Percentiles rank a stretch among this genome's conserved stretches.
These are phyloP conservation scores for Eristalis arbustorum DNA, from an alignment of 2,888 invertebrate species.

Conservation along the genomic window DNA sequence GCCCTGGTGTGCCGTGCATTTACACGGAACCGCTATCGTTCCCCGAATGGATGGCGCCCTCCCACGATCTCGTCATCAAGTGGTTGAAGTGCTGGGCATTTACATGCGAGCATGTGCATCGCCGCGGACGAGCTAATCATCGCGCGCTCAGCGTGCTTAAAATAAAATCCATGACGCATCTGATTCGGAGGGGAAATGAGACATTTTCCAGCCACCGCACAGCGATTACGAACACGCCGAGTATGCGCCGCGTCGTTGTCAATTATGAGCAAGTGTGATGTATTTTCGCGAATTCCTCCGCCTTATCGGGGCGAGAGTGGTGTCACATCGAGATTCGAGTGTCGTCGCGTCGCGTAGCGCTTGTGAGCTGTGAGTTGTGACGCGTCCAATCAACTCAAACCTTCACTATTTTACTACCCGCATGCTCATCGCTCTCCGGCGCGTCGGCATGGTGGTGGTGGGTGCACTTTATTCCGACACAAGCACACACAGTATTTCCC, in stretches of 20 bases:
- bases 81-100: slow-evolving; percentile 29
- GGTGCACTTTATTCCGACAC: slow-evolving; percentile 8
- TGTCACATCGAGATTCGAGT: neutral
- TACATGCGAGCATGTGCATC: neutral
- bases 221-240: neutral
- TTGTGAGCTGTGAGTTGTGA: too few species aligned
- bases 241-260: neutral
- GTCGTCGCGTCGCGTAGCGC: too few species aligned
- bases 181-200: slow-evolving; percentile 61
- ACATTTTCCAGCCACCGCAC: slow-evolving; percentile 42
- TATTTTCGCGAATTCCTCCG: slow-evolving; percentile 19
- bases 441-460: neutral
- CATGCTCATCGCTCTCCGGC: slow-evolving; percentile 9
- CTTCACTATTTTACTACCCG: slow-evolving; percentile 12
- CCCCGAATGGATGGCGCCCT: slow-evolving; percentile 52
- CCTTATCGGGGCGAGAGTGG: neutral
- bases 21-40: slow-evolving; percentile 12
- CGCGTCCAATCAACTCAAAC: neutral
- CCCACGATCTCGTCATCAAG: slow-evolving; percentile 59
- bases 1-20: slow-evolving; percentile 1
- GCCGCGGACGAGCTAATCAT: slow-evolving; percentile 31
- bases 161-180: slow-evolving; percentile 64
- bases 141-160: slow-evolving; percentile 38
- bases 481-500: slow-evolving; percentile 32
- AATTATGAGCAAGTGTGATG: neutral